Conservation (phyloP, 2,113 vertebrate species). For the Narcine bancroftii region DNA sequence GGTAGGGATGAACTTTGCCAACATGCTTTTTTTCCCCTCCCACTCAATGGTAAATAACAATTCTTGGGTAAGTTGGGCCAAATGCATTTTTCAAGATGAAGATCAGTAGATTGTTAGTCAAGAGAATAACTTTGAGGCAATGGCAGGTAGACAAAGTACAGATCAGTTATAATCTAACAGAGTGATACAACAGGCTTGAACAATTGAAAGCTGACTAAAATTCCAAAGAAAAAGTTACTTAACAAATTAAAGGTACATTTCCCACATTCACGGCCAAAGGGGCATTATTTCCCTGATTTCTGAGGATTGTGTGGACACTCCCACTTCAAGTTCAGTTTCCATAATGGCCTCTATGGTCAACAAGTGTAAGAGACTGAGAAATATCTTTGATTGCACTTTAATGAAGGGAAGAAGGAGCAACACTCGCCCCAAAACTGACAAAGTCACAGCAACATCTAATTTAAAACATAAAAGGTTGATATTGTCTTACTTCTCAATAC, state of each 20-base stretch:
- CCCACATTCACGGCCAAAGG: background rate
- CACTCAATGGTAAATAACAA: background rate
- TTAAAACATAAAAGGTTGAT: background rate
- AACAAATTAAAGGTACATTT: background rate
- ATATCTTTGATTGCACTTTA: too few species aligned
- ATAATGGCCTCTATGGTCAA: background rate
- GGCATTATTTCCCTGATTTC: background rate
- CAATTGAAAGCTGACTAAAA: background rate
- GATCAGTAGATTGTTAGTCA: background rate
- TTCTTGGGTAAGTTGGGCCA: background rate
- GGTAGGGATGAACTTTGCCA: background rate
- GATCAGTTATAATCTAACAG: background rate
- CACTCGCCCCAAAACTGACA: background rate
- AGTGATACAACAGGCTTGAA: background rate
- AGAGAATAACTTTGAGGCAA: background rate
- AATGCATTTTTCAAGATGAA: background rate
- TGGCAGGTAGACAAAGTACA: background rate
- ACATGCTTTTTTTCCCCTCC: background rate
- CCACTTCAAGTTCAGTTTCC: background rate
- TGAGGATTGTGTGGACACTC: background rate
- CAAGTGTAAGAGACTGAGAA: background rate
- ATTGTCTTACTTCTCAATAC: conserved; percentile 89
- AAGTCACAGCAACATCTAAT: background rate
- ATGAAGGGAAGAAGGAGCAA: background rate
- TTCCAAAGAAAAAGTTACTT: background rate